Evolutionary conservation across 2,888 invertebrate genomes (phyloP).

Genomic region (Osmoderma eremita): DNA sequence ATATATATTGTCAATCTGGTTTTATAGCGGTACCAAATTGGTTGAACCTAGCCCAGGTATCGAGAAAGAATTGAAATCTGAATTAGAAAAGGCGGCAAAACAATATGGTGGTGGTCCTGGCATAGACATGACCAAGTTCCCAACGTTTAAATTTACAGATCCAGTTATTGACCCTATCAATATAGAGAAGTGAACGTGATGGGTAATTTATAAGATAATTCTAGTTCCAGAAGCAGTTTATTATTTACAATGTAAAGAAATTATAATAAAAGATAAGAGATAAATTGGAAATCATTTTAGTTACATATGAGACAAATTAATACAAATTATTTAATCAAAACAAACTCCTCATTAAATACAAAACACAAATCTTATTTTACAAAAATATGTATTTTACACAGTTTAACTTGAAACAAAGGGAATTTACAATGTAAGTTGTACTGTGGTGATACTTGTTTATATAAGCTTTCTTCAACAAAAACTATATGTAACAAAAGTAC

Average conservation of each 20-base stretch:
- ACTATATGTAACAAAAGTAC: too few species aligned
- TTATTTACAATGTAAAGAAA: constrained; percentile 13
- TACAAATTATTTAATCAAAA: too few species aligned
- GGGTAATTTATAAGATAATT: constrained; percentile 40
- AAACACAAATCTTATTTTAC: too few species aligned
- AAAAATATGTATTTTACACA: too few species aligned
- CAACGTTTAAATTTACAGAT: constrained; percentile 83
- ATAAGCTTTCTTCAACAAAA: too few species aligned
- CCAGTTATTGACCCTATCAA: constrained; percentile 76
- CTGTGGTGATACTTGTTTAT: too few species aligned
- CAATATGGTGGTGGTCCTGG: constrained; percentile 48
- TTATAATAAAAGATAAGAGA: background rate
- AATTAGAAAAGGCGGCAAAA: constrained; percentile 69
- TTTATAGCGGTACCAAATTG: constrained; percentile 79
- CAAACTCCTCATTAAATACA: too few species aligned
- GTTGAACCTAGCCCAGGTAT: constrained; percentile 78
- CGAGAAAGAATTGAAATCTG: constrained; percentile 67
- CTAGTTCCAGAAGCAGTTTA: constrained; percentile 24
- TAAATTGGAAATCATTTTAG: background rate
- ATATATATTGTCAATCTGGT: constrained; percentile 53
- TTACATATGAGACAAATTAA: too few species aligned
- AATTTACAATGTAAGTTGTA: too few species aligned
- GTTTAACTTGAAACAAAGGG: too few species aligned
- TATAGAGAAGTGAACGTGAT: constrained; percentile 53
- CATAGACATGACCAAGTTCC: constrained; percentile 85